phyloP scores from a whole-genome alignment of 1,140 invertebrate genomes.

The Diuraphis noxia region DNA sequence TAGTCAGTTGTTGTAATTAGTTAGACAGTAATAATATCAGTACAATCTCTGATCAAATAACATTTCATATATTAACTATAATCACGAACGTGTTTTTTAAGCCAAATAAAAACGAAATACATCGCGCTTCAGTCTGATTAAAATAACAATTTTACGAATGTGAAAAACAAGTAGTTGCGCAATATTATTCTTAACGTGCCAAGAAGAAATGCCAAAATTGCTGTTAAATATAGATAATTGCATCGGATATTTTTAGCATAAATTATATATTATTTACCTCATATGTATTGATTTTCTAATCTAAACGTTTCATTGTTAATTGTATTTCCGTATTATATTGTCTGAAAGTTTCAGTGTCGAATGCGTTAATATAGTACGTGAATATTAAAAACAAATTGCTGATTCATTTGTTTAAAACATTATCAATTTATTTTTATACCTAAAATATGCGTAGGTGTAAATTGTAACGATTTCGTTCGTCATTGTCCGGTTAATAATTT shows the following conservation, averaged over 20 bases:
- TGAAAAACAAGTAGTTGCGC: background rate
- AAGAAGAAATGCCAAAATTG: slow-evolving; percentile 7
- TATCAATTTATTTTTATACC: too few relatives aligned
- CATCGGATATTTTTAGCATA: background rate
- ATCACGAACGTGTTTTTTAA: background rate
- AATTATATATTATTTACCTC: background rate
- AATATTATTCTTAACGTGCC: background rate
- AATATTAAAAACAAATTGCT: too few relatives aligned
- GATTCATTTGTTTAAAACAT: too few relatives aligned
- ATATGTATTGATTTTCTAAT: background rate
- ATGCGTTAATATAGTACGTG: too few relatives aligned
- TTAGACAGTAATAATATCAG: background rate
- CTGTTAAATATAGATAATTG: slow-evolving; percentile 1
- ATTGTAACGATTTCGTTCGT: too few relatives aligned
- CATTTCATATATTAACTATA: background rate
- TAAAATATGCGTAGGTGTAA: too few relatives aligned
- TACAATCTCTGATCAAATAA: background rate
- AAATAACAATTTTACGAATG: background rate
- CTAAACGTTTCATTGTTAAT: background rate
- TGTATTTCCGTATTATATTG: too few relatives aligned
- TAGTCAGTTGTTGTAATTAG: background rate
- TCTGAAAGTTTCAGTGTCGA: too few relatives aligned
- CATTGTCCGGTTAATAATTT: too few relatives aligned
- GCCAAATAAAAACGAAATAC: background rate
- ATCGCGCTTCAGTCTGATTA: background rate